phyloP scores from a whole-genome alignment of 2,113 vertebrate species.

The Dascyllus trimaculatus region DNA sequence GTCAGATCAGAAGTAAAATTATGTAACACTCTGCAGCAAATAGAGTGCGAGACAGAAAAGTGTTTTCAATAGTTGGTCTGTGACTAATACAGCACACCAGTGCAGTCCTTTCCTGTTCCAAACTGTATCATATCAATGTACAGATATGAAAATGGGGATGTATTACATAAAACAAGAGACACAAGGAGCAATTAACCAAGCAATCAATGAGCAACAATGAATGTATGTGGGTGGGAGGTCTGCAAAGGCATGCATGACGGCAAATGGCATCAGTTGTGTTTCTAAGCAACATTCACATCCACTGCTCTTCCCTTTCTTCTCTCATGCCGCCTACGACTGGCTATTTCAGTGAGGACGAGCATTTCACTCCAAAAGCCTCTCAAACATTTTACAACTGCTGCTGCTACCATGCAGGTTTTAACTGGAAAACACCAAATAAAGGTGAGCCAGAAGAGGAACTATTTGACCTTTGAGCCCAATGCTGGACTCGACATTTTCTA shows the following conservation, averaged over 20 bases:
- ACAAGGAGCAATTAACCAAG: not conserved
- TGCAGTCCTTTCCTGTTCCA: not conserved
- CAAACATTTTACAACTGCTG: constrained; percentile 2
- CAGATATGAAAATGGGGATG: not conserved
- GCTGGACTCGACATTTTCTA: constrained; percentile 31
- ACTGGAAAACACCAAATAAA: constrained; percentile 15
- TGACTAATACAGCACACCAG: not conserved
- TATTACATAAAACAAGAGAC: constrained; percentile 2
- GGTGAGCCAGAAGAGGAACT: constrained; percentile 32
- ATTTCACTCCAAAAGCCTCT: constrained; percentile 32
- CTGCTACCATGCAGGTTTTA: not conserved
- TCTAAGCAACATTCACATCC: constrained; percentile 78
- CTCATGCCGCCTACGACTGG: constrained; percentile 63
- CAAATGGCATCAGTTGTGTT: constrained; percentile 66
- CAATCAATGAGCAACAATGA: constrained; percentile 39
- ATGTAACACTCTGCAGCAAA: not conserved
- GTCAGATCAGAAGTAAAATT: not conserved
- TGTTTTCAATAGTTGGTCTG: not conserved
- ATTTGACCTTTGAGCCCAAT: constrained; percentile 36
- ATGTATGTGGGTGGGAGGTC: constrained; percentile 61
- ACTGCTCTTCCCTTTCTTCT: constrained; percentile 50
- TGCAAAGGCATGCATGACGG: constrained; percentile 57
- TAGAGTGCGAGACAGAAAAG: constrained; percentile 1
- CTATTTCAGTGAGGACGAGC: constrained; percentile 45
- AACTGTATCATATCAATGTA: not conserved